phyloP scores from a whole-genome alignment of 2,888 invertebrate species.

The Andrena marginata region DNA sequence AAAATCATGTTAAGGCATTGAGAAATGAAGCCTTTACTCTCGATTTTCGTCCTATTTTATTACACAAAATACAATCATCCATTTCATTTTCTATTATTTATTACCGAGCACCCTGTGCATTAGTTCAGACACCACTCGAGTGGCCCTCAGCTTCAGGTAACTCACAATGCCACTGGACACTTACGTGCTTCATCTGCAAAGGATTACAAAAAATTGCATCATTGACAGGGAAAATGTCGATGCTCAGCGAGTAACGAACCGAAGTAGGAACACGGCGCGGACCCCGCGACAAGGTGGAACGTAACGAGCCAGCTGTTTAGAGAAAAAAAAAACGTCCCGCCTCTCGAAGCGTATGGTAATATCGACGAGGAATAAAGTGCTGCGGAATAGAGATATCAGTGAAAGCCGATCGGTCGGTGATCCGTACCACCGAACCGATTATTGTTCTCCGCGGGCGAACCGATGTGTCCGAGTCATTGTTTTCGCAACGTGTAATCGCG shows the following conservation, averaged over 20 bases:
- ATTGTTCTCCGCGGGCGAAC: slow-evolving; percentile 43
- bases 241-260: slow-evolving; percentile 43
- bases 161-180: too few relatives aligned
- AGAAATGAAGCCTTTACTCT: too few relatives aligned
- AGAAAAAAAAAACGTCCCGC: slow-evolving; percentile 53
- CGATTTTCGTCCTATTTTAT: too few relatives aligned
- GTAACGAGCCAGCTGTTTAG: slow-evolving; percentile 51
- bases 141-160: too few relatives aligned
- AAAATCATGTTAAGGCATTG: too few relatives aligned
- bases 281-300: slow-evolving; percentile 50
- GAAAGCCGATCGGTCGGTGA: slow-evolving; percentile 65
- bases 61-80: too few relatives aligned
- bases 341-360: slow-evolving; percentile 63
- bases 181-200: too few relatives aligned
- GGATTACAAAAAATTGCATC: background rate
- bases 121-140: too few relatives aligned
- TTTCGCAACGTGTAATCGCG: slow-evolving; percentile 64
- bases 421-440: slow-evolving; percentile 47
- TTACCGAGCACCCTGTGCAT: too few relatives aligned
- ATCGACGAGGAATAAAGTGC: slow-evolving; percentile 54
- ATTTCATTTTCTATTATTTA: too few relatives aligned
- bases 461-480: slow-evolving; percentile 54
- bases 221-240: slow-evolving; percentile 19
- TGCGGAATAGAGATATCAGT: slow-evolving; percentile 67
- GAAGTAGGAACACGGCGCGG: slow-evolving; percentile 3